Evolutionary conservation across 2,113 vertebrate species (phyloP), one percentile per base, ranked within the genome.

Genomic region (Oryzias celebensis): DNA sequence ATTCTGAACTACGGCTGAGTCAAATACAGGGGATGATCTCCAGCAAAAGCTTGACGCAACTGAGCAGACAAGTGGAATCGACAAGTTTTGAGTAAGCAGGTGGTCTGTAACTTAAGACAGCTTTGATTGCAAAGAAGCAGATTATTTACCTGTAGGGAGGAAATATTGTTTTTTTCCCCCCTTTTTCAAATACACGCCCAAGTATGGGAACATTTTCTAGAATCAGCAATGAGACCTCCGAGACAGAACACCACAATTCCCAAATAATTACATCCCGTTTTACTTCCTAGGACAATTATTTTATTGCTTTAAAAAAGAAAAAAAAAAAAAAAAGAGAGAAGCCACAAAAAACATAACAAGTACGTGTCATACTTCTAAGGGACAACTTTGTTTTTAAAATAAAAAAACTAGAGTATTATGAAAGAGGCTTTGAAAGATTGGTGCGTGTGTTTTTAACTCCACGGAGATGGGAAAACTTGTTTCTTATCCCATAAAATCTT

Each of bases 121-220:
- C 54, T 61, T 64, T 51, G 65, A 64, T 72, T 55, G 41, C 52
- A 73, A 54, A 69, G 18, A 42, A 55, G 53, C 18, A 59, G 51
- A 69, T 76, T 63, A 73, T 12, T 24, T 26, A 48, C 55, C 50
- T 16, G 36, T 20, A 18, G 16, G 20, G 10, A 10, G 41, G 48
- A 14, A 47, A 68, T 22, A 49, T 59, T 41, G 20, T 3, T 28
- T 28, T 5, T 5, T 5, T 5, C 4, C 54, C 20, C 3, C 6
- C 4, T 53, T 61, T 66, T 63, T 31, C 46, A 46, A 73, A 73
- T 68, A 47, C 26, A 58, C 63, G 41, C 55, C 63, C 4, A 23
- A 60, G 51, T 31, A 13, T 31, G 42, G n/a, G 47, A 48, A 52
- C 36, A 31, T 20, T 36, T 14, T 36, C 36, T 16, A 41, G 45